Evolutionary conservation across 2,797 vertebrate species (phyloP), one percentile per base, ranked within the genome.

Genomic region (Nothura maculosa): DNA sequence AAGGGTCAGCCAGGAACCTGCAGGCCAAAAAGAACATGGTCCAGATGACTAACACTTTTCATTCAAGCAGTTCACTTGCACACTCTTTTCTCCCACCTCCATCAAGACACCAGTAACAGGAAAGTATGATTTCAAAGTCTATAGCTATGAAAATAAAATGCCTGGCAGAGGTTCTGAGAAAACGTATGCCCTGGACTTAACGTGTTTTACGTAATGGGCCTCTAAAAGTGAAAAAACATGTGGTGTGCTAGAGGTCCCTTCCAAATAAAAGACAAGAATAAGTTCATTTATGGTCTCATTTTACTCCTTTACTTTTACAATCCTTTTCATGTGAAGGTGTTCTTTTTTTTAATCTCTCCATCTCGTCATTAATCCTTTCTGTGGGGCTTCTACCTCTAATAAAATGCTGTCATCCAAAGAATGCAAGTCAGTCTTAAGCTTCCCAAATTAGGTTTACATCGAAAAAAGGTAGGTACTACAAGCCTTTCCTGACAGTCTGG

Each of bases 191-290:
- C 87, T 96, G 90, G 60, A 91, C 96, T 95, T 95, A 83, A 96
- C 93, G 95, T 94, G 77, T 80, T 36, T 87, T 84, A 86, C 0
- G 1, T 40, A 91, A 81, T 90, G 40, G 79, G 76, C 66, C 85
- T 89, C 90, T 85, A 28, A 87, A 93, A 95, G 87, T 93, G 85
- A 89, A 96, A 96, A 92, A 93, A 82, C 79, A 94, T 93, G 80
- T 93, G 92, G 85, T 48, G 18, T 88, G 82, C 67, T 95, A 1
- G 1, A 92, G 90, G 87, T 63, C 57, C 48, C 87, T 92, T 89
- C 63, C 69, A 92, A 69, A 74, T 75, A 66, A 27, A 73, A 69
- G 47, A 64, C 47, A 48, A 70, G 40, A 92, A 30, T 30, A 85
- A 81, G 28, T 81, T 92, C 90, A 67, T 83, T 81, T 90, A 60